A percentile compares a stretch with the other conserved stretches of the same genome.
Evolutionary conservation across 2,888 invertebrate species (phyloP).

Genomic region (Calephelis perditalis): DNA sequence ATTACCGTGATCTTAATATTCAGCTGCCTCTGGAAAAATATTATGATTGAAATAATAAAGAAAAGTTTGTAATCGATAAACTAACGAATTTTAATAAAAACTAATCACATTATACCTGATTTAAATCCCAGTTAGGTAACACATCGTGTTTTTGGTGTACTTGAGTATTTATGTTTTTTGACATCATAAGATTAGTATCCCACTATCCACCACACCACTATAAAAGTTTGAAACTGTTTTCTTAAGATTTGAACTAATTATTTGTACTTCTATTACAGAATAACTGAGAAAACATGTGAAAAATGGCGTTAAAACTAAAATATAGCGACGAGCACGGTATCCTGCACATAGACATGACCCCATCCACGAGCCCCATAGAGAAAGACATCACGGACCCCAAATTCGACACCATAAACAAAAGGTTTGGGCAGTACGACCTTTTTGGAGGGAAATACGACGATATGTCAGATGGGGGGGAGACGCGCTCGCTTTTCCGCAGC

Average conservation of each 20-base stretch:
- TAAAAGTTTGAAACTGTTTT: not conserved
- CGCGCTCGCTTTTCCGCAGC: constrained; percentile 62
- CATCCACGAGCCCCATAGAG: constrained; percentile 41
- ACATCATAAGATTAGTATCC: too few relatives aligned
- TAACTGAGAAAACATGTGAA: constrained; percentile 29
- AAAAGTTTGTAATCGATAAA: too few relatives aligned
- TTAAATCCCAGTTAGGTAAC: too few relatives aligned
- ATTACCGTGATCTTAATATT: too few relatives aligned
- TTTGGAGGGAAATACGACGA: constrained; percentile 61
- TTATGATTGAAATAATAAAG: too few relatives aligned
- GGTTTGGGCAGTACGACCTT: constrained; percentile 66
- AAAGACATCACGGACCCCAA: constrained; percentile 33
- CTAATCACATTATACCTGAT: constrained; percentile 6
- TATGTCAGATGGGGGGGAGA: constrained; percentile 39
- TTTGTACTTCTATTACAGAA: constrained; percentile 31
- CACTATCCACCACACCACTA: too few relatives aligned
- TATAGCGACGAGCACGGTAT: constrained; percentile 71
- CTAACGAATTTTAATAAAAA: not conserved
- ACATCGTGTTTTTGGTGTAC: too few relatives aligned
- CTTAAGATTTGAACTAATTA: constrained; percentile 5
- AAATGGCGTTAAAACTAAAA: constrained; percentile 66
- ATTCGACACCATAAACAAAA: constrained; percentile 66
- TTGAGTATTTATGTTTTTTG: too few relatives aligned
- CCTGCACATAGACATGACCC: constrained; percentile 68
- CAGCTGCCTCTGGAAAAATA: too few relatives aligned